Percentiles rank a stretch among this genome's conserved stretches.
Evolutionary conservation across 2,888 invertebrate species (phyloP).

Genomic region (Hemithea aestivaria): DNA sequence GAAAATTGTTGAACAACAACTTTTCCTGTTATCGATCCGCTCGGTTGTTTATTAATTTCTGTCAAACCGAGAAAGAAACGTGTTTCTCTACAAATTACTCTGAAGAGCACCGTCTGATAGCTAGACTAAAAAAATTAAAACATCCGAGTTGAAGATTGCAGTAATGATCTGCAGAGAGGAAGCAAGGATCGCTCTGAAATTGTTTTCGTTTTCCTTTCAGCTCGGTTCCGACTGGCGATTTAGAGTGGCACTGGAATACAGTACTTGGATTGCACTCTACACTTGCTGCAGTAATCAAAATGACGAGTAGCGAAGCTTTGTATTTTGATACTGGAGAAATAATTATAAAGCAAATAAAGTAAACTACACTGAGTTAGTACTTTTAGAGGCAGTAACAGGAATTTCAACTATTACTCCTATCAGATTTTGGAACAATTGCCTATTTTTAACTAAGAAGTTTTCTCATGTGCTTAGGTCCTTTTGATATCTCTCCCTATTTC

Average conservation of each 20-base stretch:
- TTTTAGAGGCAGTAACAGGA: too few species aligned
- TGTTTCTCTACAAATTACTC: constrained; percentile 46
- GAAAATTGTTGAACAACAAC: constrained; percentile 19
- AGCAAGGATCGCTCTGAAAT: constrained; percentile 51
- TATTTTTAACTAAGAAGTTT: too few species aligned
- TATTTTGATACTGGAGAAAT: too few species aligned
- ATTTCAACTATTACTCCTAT: too few species aligned
- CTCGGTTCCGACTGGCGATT: constrained; percentile 15
- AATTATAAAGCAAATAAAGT: too few species aligned
- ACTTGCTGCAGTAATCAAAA: neutral
- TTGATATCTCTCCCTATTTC: too few species aligned
- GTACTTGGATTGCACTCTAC: neutral
- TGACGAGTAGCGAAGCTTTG: too few species aligned
- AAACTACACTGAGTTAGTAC: too few species aligned
- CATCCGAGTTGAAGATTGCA: constrained; percentile 51
- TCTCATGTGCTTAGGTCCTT: too few species aligned
- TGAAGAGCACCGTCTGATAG: constrained; percentile 40
- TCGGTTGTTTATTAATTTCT: constrained; percentile 41
- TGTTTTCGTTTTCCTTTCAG: constrained; percentile 58
- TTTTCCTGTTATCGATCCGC: constrained; percentile 22
- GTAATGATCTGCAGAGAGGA: constrained; percentile 57
- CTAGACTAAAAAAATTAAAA: constrained; percentile 48
- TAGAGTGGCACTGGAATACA: constrained; percentile 1
- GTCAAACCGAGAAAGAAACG: constrained; percentile 41
- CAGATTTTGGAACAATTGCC: too few species aligned